Evolutionary conservation across 1,140 invertebrate species (phyloP).

Genomic region (Metaphire vulgaris): DNA sequence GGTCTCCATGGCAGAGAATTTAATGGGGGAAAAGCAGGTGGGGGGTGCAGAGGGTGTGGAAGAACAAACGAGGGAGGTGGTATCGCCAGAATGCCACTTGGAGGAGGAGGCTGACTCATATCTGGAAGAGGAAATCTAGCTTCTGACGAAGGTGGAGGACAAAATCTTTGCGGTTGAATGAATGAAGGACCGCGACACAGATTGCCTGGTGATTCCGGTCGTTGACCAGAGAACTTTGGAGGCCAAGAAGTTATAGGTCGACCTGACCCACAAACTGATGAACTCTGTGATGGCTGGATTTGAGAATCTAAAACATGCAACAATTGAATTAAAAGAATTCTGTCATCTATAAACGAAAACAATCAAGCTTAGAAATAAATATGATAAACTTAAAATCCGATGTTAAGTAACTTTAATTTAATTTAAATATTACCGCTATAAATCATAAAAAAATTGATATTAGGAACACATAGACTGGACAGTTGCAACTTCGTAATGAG

Average conservation of each 20-base stretch:
- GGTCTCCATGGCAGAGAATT: background rate
- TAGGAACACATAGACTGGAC: no score
- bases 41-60: background rate
- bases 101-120: background rate
- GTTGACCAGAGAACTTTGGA: background rate
- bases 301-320: no score
- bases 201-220: background rate
- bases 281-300: no score
- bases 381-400: no score
- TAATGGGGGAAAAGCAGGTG: background rate
- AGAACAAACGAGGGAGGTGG: background rate
- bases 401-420: background rate
- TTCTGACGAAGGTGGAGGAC: background rate
- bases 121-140: background rate
- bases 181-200: background rate
- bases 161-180: background rate
- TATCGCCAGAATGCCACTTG: no score
- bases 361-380: no score
- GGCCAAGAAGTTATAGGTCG: background rate
- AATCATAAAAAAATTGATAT: no score
- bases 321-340: background rate
- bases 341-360: background rate
- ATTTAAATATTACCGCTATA: background rate
- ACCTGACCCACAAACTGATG: background rate
- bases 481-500: no score